These are phyloP conservation scores for Drosophila colorata DNA, from an alignment of 2,888 invertebrate genomes.

Conservation along the genomic window DNA sequence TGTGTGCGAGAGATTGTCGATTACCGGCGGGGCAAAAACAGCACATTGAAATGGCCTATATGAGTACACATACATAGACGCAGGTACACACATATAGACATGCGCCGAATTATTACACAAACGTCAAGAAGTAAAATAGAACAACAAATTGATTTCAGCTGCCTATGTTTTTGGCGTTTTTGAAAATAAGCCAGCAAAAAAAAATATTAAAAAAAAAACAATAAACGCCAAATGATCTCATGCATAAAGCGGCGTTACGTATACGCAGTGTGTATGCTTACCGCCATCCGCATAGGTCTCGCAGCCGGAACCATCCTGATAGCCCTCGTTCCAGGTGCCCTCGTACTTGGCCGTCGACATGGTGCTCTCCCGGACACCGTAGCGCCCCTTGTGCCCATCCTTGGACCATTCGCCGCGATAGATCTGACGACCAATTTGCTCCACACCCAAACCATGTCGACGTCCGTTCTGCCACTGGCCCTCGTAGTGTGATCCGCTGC, in stretches of 20 bases:
- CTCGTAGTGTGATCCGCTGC: conserved; percentile 97
- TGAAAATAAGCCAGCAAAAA: conserved; percentile 59
- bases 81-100: conserved; percentile 7
- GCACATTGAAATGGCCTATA: conserved; percentile 22
- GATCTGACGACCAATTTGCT: conserved; percentile 98
- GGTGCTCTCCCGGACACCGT: conserved; percentile 98
- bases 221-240: conserved; percentile 71
- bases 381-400: conserved; percentile 99
- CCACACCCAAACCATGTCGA: conserved; percentile 98
- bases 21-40: conserved; percentile 38
- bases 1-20: conserved; percentile 20
- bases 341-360: conserved; percentile 98
- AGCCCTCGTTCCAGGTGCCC: conserved; percentile 99
- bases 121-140: conserved; percentile 66
- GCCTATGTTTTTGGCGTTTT: conserved; percentile 32
- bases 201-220: not conserved
- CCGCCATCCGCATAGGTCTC: conserved; percentile 99
- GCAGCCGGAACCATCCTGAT: conserved; percentile 99
- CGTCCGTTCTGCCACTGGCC: conserved; percentile 99
- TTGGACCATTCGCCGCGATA: conserved; percentile 99
- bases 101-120: conserved; percentile 66
- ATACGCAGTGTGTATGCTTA: conserved; percentile 86
- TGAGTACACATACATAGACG: conserved; percentile 20
- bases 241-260: conserved; percentile 62
- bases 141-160: conserved; percentile 51